phyloP scores from a whole-genome alignment of 2,888 invertebrate genomes.

The Pammene fasciana region DNA sequence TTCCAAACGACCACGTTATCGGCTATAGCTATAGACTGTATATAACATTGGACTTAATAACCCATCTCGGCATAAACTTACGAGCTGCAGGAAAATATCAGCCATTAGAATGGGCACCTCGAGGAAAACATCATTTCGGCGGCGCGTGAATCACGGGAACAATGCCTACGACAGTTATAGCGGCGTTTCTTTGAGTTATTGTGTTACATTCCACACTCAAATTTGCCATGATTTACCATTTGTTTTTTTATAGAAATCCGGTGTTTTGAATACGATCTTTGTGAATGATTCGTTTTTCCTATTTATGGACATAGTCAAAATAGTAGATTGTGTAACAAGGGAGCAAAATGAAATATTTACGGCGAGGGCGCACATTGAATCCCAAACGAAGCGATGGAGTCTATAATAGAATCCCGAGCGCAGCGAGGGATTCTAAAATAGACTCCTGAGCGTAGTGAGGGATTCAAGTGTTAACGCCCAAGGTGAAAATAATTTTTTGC shows the following conservation, averaged over 20 bases:
- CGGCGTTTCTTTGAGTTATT: conserved; percentile 74
- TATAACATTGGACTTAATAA: conserved; percentile 33
- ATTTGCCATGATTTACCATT: conserved; percentile 76
- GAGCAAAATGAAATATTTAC: too few relatives aligned
- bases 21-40: conserved; percentile 2
- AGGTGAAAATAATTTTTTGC: too few relatives aligned
- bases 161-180: conserved; percentile 79
- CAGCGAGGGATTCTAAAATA: too few relatives aligned
- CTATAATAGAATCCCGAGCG: too few relatives aligned
- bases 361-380: too few relatives aligned
- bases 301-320: too few relatives aligned
- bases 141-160: conserved; percentile 77
- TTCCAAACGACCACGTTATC: not conserved
- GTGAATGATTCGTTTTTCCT: not conserved
- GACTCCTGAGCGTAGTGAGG: too few relatives aligned
- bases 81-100: conserved; percentile 38
- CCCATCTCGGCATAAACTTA: conserved; percentile 40
- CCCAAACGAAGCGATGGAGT: too few relatives aligned
- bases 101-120: conserved; percentile 45
- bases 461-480: too few relatives aligned
- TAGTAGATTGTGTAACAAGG: too few relatives aligned
- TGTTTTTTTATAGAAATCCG: conserved; percentile 63
- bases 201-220: conserved; percentile 67
- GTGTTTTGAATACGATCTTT: conserved; percentile 27
- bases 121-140: conserved; percentile 68